phyloP scores from a whole-genome alignment of 2,797 vertebrate genomes.

The Catostomus latipinnis region DNA sequence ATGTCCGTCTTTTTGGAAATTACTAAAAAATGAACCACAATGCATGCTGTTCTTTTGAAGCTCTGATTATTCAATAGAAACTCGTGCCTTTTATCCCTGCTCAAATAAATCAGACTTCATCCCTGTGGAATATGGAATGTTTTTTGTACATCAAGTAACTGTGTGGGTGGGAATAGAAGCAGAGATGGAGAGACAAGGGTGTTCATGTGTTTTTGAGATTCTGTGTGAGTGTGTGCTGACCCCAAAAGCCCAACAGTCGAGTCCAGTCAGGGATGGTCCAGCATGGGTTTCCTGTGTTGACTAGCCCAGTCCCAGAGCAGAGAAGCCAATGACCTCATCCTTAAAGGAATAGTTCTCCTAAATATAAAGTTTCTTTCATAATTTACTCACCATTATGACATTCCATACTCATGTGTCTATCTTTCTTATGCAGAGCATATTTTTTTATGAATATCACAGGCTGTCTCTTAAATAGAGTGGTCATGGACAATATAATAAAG shows the following conservation, averaged over 20 bases:
- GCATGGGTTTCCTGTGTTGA: conserved; percentile 23
- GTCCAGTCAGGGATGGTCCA: conserved; percentile 14
- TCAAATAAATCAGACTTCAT: neutral
- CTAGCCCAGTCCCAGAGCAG: conserved; percentile 11
- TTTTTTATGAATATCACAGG: too few species aligned
- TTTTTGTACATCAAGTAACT: neutral
- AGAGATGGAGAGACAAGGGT: conserved; percentile 12
- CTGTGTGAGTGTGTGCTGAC: neutral
- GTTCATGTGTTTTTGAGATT: conserved; percentile 15
- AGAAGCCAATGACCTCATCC: neutral
- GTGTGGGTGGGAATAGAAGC: neutral
- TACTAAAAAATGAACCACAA: too few species aligned
- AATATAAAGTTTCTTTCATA: neutral
- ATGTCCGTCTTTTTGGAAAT: too few species aligned
- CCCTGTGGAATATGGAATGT: conserved; percentile 17
- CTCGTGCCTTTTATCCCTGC: too few species aligned
- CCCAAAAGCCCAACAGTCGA: conserved; percentile 25
- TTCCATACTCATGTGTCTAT: neutral
- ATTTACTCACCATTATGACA: neutral
- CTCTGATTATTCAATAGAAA: too few species aligned
- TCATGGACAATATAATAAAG: too few species aligned
- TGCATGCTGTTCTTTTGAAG: too few species aligned
- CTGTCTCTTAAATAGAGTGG: too few species aligned
- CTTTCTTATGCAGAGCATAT: neutral
- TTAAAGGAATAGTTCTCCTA: neutral